Evolutionary conservation across 2,888 invertebrate genomes (phyloP).

Genomic region (Mamestra brassicae): DNA sequence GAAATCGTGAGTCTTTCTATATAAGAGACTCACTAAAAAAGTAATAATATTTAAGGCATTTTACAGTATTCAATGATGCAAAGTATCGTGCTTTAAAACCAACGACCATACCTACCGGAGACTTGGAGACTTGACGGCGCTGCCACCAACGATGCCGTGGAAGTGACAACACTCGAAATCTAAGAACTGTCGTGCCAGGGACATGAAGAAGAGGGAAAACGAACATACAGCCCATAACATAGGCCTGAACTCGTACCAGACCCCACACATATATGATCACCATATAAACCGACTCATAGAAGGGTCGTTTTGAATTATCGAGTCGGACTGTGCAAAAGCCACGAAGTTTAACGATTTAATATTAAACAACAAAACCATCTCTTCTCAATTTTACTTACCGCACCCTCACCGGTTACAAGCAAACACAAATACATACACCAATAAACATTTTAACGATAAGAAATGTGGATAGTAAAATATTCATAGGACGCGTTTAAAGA

Average conservation of each 20-base stretch:
- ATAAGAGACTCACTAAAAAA: background rate
- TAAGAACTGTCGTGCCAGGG: too few relatives aligned
- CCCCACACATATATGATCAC: background rate
- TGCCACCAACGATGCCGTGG: too few relatives aligned
- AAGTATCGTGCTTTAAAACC: background rate
- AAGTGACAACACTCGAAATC: too few relatives aligned
- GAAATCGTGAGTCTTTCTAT: background rate
- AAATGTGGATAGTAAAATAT: constrained; percentile 56
- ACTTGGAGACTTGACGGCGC: too few relatives aligned
- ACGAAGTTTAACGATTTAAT: constrained; percentile 25
- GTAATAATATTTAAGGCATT: background rate
- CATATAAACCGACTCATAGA: background rate
- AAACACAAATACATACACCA: constrained; percentile 49
- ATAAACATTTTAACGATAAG: constrained; percentile 55
- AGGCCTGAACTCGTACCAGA: background rate
- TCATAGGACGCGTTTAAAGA: constrained; percentile 55
- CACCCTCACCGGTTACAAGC: constrained; percentile 27
- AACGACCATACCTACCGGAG: background rate
- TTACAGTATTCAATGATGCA: background rate
- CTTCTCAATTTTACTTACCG: constrained; percentile 38
- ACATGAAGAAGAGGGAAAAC: too few relatives aligned
- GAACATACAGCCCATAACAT: too few relatives aligned
- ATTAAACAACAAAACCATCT: constrained; percentile 22
- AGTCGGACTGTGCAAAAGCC: background rate
- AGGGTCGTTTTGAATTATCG: background rate